Base-by-base conservation (phyloP, 2,797 vertebrate species). In the Scolopax rusticola region DNA sequence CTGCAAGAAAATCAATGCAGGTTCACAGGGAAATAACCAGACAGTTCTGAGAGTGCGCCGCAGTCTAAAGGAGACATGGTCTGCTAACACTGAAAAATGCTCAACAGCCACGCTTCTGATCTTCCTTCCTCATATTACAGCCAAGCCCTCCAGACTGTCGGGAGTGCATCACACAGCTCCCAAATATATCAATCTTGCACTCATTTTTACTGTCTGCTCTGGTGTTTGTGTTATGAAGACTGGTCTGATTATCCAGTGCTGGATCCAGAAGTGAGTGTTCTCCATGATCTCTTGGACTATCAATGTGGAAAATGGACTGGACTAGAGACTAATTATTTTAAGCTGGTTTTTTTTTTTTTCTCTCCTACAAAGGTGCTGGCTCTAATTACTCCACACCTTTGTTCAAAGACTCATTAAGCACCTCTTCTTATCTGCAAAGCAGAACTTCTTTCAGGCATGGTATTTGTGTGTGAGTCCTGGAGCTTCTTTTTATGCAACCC, bases 1-100 rank as follows among this genome's bases (percentile, higher is more conserved):
- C 84, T 96, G 94, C 85, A 94, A 96, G 95, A 93, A 97, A 97
- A 97, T 97, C 97, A 89, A 97, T 97, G 86, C 67, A 82, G 45
- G 91, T 95, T 95, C 94, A 90, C 53, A 65, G 69, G 86, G 90
- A 95, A 95, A 95, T 93, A 96, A 91, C 21, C 90, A 92, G 84
- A 50, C 57, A 79, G 65, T 87, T 71, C 89, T 82, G 57, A 70
- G 91, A 91, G 90, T 3, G 1, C 40, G 7, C 68, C 50, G 90
- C 68, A 74, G 87, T 50, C 86, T 82, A 54, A 90, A 64, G 89
- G 77, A 94, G 90, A 89, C 87, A 93, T 67, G 90, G 73, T 86
- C 88, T 87, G 93, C 89, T 92, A 93, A 87, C 87, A 57, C 75
- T 93, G 93, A 89, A 90, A 93, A 92, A 94, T 33, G 85, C 82